phyloP scores from a whole-genome alignment of 2,113 vertebrate genomes.

The Eupsittula cactorum region DNA sequence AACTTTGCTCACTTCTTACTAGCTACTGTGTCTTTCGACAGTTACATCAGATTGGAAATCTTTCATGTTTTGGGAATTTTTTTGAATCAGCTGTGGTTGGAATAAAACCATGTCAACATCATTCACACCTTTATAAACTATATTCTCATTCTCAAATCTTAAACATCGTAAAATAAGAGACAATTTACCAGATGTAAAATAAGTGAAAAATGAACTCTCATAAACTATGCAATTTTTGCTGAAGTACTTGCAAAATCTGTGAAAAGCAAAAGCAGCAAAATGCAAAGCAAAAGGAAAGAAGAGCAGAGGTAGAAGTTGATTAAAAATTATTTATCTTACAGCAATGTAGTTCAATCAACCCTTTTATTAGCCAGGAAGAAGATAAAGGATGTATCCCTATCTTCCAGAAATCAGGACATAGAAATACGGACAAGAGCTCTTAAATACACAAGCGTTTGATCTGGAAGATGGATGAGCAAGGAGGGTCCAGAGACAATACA shows the following conservation, averaged over 20 bases:
- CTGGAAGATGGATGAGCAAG: not conserved
- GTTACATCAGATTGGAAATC: not conserved
- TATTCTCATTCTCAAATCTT: not conserved
- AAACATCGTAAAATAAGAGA: not conserved
- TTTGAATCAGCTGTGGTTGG: not conserved
- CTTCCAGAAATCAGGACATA: not conserved
- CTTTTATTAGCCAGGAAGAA: conserved; percentile 1
- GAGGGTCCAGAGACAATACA: not conserved
- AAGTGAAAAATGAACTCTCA: conserved; percentile 5
- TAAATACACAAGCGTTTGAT: not conserved
- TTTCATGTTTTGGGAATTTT: not conserved
- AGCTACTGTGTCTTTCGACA: not conserved
- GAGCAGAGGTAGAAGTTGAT: not conserved
- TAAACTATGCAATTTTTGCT: not conserved
- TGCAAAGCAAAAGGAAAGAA: not conserved
- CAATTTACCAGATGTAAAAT: not conserved
- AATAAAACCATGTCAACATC: not conserved
- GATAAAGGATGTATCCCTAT: not conserved
- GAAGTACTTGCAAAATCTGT: not conserved
- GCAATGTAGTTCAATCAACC: not conserved
- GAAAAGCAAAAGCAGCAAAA: not conserved
- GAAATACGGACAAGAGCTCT: not conserved
- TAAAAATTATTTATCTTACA: not conserved
- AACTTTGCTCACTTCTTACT: not conserved
- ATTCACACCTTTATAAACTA: not conserved